Conservation (phyloP, 2,797 vertebrate species). For the Cirrhinus mrigala region DNA sequence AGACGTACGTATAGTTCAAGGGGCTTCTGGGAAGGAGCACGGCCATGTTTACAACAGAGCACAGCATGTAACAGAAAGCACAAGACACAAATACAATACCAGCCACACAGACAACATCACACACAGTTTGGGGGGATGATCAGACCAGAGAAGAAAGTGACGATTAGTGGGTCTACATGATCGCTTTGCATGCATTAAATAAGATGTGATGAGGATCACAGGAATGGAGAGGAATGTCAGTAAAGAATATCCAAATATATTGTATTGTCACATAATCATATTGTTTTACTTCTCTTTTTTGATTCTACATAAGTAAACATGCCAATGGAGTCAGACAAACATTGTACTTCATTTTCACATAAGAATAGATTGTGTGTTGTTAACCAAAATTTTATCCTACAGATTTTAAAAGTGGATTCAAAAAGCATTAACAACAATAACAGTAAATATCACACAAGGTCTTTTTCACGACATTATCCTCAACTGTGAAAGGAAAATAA, state of each 20-base stretch:
- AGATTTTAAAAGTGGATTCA: slow-evolving; percentile 35
- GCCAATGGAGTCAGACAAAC: neutral
- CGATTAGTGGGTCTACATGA: slow-evolving; percentile 47
- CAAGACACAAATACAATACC: slow-evolving; percentile 73
- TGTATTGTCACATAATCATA: slow-evolving; percentile 66
- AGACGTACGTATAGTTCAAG: slow-evolving; percentile 83
- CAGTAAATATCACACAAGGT: neutral
- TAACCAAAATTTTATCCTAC: neutral
- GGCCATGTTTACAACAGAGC: slow-evolving; percentile 72
- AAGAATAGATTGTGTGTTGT: neutral
- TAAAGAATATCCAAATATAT: slow-evolving; percentile 75
- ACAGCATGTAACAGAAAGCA: slow-evolving; percentile 80
- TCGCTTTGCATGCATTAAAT: slow-evolving; percentile 32
- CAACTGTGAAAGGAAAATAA: neutral
- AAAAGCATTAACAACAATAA: slow-evolving; percentile 46
- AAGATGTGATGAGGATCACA: slow-evolving; percentile 12
- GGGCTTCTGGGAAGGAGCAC: slow-evolving; percentile 80
- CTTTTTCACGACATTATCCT: slow-evolving; percentile 8
- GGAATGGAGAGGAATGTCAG: slow-evolving; percentile 71
- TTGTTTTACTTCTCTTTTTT: slow-evolving; percentile 73
- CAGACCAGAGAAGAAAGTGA: slow-evolving; percentile 39
- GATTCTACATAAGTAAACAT: slow-evolving; percentile 45
- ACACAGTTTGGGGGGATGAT: slow-evolving; percentile 57
- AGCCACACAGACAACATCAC: slow-evolving; percentile 64
- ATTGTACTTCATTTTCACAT: neutral